These are phyloP conservation scores for Tautogolabrus adspersus DNA, from an alignment of 2,113 vertebrate species.

Conservation along the genomic window DNA sequence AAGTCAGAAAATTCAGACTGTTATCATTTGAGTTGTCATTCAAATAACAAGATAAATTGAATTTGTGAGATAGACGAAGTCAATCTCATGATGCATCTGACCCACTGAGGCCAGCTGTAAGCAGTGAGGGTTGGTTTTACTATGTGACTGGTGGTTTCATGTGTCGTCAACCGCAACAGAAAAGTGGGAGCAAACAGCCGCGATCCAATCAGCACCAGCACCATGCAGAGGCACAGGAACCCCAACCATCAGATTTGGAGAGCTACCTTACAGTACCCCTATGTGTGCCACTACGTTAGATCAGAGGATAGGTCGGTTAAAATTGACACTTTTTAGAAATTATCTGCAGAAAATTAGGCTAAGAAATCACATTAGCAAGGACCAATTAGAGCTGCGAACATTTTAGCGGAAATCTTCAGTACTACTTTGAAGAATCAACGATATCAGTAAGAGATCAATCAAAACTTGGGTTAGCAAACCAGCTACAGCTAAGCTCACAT, in stretches of 20 bases:
- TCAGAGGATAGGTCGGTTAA: constrained; percentile 5
- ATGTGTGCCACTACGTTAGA: constrained; percentile 8
- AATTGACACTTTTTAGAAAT: not conserved
- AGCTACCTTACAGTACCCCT: not conserved
- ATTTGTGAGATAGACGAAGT: not conserved
- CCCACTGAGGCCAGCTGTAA: constrained; percentile 3
- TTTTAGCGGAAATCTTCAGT: not conserved
- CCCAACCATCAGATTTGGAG: constrained; percentile 70
- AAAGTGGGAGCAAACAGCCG: constrained; percentile 99
- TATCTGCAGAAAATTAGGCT: not conserved
- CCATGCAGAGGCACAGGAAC: constrained; percentile 94
- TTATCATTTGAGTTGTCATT: constrained; percentile 6
- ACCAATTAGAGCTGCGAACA: constrained; percentile 21
- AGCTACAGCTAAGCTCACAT: not conserved
- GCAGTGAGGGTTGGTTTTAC: constrained; percentile 91
- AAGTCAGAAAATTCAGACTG: not conserved
- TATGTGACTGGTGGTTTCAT: constrained; percentile 98
- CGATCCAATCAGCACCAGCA: constrained; percentile 98
- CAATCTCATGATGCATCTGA: not conserved
- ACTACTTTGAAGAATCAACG: not conserved
- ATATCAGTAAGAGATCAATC: not conserved
- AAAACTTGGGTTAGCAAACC: constrained; percentile 3
- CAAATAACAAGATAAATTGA: not conserved
- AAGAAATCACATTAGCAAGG: not conserved
- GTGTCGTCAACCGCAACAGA: constrained; percentile 99